Percentiles rank a stretch among this genome's conserved stretches.
phyloP scores from a whole-genome alignment of 30 jellyfish, hydroid and myxozoan species.

The Turritopsis rubra region DNA sequence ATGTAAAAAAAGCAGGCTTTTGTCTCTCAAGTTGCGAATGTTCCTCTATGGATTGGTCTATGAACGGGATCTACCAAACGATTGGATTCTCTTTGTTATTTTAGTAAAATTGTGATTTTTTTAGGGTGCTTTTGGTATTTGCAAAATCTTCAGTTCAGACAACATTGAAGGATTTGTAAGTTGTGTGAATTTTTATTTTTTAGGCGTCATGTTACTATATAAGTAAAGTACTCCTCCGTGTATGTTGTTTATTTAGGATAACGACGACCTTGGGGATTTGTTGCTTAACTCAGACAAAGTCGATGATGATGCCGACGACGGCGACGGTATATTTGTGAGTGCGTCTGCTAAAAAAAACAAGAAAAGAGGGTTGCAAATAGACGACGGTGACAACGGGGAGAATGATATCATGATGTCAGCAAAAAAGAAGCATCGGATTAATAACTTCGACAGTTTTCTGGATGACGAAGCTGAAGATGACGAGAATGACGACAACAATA shows the following conservation, averaged over 20 bases:
- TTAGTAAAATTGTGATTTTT: not conserved
- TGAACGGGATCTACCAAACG: not conserved
- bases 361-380: constrained; percentile 27
- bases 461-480: constrained; percentile 84
- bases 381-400: constrained; percentile 58
- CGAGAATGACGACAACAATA: constrained; percentile 73
- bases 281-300: constrained; percentile 13
- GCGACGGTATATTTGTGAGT: not conserved
- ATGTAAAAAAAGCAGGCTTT: too few relatives aligned
- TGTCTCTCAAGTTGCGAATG: too few relatives aligned
- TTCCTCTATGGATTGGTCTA: too few relatives aligned
- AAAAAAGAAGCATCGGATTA: constrained; percentile 65
- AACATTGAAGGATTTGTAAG: constrained; percentile 10
- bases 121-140: constrained; percentile 10
- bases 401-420: constrained; percentile 54
- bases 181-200: not conserved
- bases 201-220: not conserved
- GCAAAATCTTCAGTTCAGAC: not conserved
- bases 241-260: not conserved
- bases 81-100: not conserved
- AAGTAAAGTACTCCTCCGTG: not conserved
- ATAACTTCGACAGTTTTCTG: constrained; percentile 67
- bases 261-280: not conserved
- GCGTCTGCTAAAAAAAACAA: constrained; percentile 16
- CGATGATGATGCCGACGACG: constrained; percentile 12